phyloP scores from a whole-genome alignment of 2,113 vertebrate species.

The Labeo rohita region DNA sequence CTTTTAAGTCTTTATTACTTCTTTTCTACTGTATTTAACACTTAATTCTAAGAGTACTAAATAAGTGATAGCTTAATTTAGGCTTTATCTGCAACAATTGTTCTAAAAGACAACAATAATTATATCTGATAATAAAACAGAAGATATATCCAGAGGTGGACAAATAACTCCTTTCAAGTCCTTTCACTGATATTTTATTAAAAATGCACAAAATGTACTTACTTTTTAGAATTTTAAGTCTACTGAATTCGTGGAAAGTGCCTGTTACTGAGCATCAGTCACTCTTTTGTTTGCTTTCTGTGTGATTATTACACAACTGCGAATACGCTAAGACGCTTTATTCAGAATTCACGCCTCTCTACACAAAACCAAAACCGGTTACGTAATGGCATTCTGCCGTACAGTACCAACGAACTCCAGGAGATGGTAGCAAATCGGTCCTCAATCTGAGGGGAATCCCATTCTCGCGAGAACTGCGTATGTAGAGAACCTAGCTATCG shows the following conservation, averaged over 20 bases:
- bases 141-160: neutral
- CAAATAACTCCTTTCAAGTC: neutral
- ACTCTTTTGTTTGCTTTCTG: neutral
- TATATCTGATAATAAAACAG: neutral
- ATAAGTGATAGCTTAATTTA: neutral
- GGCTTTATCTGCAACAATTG: neutral
- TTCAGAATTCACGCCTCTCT: slow-evolving; percentile 8
- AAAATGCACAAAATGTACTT: neutral
- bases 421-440: slow-evolving; percentile 53
- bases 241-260: neutral
- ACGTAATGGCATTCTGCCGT: slow-evolving; percentile 48
- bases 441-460: neutral
- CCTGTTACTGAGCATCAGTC: neutral
- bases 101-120: neutral
- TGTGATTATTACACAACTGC: neutral
- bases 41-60: neutral
- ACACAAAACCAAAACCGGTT: slow-evolving; percentile 34
- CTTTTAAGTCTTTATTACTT: neutral
- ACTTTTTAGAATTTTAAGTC: neutral
- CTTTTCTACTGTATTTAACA: neutral
- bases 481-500: slow-evolving; percentile 27
- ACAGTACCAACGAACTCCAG: slow-evolving; percentile 8
- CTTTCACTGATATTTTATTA: neutral
- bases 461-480: slow-evolving; percentile 56
- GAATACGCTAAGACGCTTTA: neutral